Percentiles rank a stretch among this genome's conserved stretches.
Conservation (phyloP, 2,113 vertebrate genomes). For the Cygnus buccinator region DNA sequence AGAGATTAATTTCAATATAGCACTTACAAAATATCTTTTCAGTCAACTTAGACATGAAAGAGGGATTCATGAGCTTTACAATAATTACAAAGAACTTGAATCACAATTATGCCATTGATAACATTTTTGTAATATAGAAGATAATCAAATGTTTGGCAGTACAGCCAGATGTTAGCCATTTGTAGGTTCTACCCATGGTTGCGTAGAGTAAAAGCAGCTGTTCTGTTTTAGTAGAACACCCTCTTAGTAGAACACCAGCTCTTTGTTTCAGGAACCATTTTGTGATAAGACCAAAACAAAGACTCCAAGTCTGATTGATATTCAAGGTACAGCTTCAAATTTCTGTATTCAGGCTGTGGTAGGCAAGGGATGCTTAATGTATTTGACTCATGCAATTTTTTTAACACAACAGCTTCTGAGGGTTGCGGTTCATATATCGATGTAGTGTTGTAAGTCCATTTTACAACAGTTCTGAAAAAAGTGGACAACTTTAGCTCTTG, state of each 20-base stretch:
- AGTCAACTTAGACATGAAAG: background rate
- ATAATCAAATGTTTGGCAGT: background rate
- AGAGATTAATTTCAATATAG: background rate
- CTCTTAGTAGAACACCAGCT: background rate
- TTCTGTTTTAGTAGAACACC: background rate
- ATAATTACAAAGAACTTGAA: background rate
- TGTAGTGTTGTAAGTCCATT: background rate
- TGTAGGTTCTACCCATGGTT: background rate
- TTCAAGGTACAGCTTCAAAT: background rate
- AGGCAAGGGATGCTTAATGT: background rate
- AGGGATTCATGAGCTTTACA: background rate
- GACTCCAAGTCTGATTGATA: background rate
- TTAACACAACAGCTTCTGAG: background rate
- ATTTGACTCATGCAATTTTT: background rate
- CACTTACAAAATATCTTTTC: background rate
- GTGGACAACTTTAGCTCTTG: background rate
- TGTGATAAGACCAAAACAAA: background rate
- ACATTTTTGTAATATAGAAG: background rate
- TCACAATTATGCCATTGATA: background rate
- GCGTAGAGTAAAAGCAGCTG: rapidly evolving
- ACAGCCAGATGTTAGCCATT: background rate
- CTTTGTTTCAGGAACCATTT: background rate
- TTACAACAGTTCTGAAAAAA: background rate
- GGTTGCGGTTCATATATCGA: background rate
- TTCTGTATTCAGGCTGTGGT: background rate